These are phyloP conservation scores for Suillia variegata DNA, from an alignment of 2,888 invertebrate species.

Conservation along the genomic window DNA sequence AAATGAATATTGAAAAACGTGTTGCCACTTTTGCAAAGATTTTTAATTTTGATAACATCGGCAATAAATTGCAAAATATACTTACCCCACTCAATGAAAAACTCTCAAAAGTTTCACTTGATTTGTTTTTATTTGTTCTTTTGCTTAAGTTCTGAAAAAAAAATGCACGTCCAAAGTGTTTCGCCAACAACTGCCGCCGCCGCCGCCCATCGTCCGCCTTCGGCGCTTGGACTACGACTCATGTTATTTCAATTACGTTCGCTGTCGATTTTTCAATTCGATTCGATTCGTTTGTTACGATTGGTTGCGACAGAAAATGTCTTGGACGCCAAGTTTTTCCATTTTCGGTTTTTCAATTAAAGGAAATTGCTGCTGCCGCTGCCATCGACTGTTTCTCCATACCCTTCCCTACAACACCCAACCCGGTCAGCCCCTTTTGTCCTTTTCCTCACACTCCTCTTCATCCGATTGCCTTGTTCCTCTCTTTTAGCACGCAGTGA, in stretches of 20 bases:
- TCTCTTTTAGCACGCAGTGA: too few species aligned
- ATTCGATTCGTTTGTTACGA: constrained; percentile 42
- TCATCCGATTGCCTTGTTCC: too few species aligned
- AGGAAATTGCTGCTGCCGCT: constrained; percentile 15
- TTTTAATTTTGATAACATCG: constrained; percentile 43
- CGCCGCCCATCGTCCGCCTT: too few species aligned
- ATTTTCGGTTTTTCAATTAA: constrained; percentile 18
- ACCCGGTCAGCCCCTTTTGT: background rate
- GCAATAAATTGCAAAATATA: constrained; percentile 39
- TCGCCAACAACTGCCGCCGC: too few species aligned
- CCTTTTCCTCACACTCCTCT: background rate
- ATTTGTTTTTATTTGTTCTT: too few species aligned
- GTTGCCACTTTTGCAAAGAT: constrained; percentile 8
- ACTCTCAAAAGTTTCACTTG: constrained; percentile 2
- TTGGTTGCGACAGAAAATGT: constrained; percentile 33
- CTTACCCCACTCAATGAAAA: too few species aligned
- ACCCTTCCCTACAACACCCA: background rate
- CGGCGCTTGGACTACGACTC: constrained; percentile 36
- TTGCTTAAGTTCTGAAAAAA: too few species aligned
- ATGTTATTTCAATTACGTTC: constrained; percentile 56
- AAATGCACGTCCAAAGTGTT: constrained; percentile 43
- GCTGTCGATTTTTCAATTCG: constrained; percentile 51
- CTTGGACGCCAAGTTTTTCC: constrained; percentile 24
- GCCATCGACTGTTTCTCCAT: constrained; percentile 15
- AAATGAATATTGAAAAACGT: too few species aligned